Evolutionary conservation across 2,113 vertebrate species (phyloP), one percentile per base, ranked within the genome.

Genomic region (Sinocyclocheilus anshuiensis): DNA sequence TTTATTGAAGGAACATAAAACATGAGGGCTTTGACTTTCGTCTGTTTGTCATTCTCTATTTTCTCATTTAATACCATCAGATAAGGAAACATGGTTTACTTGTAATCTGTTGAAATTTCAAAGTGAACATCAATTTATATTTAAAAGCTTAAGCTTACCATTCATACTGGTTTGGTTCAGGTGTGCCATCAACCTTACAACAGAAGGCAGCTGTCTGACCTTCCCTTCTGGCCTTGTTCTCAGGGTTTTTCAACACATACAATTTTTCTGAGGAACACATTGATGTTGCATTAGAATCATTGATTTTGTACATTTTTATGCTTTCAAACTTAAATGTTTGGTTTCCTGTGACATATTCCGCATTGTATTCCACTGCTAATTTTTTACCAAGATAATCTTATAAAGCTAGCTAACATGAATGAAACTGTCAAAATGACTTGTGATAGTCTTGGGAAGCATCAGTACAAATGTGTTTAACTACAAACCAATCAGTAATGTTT

Each of bases 161-260:
- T 87, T 97, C 93, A 84, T 97, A 99, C 10, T 93, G 94, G 26
- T 97, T 93, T 0, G 97, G 96, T n/a, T 91, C 89, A 1, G 97
- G 97, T 42, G 90, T 94, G 59, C 98, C 98, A 0, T 81, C 81
- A 61, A 97, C 96, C 2, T 97, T 95, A 3, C 98, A 99, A 92
- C 98, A 99, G 90, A 99, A 92, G 0, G 96, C 93, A 82, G 95
- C 95, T 0, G 95, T 97, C 90, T 99, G 96, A 22, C 97, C 97
- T 59, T 93, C 94, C 77, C 93, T 93, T 77, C 97, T 95, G 9
- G 93, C 95, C 86, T 98, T 99, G 80, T 91, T 95, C 85, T 95
- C 93, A 0, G 97, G 98, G 87, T 94, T 96, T 88, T 93, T 97
- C 74, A 96, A 50, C 42, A 99, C 89, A 10, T 96, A 95, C 3